A percentile compares a stretch with the other conserved stretches of the same genome.
Conservation (phyloP, 2,113 vertebrate genomes). For the Charina bottae region DNA sequence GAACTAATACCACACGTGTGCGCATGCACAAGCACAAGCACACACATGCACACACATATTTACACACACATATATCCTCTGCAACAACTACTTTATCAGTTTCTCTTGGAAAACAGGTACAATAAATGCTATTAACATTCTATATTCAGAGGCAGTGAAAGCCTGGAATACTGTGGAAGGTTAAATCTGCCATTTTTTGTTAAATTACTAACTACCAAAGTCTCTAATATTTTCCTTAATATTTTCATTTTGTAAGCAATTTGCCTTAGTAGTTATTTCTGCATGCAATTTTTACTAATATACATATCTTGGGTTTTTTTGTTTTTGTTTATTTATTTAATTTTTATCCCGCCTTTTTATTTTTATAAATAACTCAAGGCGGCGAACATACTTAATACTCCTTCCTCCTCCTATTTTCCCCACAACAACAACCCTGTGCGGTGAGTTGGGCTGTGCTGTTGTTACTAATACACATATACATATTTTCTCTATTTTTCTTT, state of each 20-base stretch:
- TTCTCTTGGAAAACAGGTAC: not conserved
- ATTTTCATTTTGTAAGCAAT: not conserved
- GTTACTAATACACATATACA: not conserved
- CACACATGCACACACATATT: no score
- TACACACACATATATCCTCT: not conserved
- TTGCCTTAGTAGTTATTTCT: not conserved
- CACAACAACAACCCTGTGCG: no score
- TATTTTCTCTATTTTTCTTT: not conserved
- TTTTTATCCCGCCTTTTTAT: no score
- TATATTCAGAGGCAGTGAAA: not conserved
- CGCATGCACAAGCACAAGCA: not conserved
- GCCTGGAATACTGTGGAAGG: not conserved
- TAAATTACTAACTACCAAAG: not conserved
- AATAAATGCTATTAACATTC: not conserved
- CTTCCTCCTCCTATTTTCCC: no score
- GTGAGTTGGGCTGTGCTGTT: no score
- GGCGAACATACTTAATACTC: no score
- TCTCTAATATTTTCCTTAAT: not conserved
- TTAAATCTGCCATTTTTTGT: not conserved
- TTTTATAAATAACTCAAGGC: no score
- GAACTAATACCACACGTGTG: not conserved
- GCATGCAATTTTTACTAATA: not conserved
- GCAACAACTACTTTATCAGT: not conserved
- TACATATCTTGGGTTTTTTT: not conserved
- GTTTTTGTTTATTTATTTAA: no score